Percentiles rank a stretch among this genome's conserved stretches.
Conservation (phyloP, 2,888 invertebrate genomes). For the Cephus sareptanus region DNA sequence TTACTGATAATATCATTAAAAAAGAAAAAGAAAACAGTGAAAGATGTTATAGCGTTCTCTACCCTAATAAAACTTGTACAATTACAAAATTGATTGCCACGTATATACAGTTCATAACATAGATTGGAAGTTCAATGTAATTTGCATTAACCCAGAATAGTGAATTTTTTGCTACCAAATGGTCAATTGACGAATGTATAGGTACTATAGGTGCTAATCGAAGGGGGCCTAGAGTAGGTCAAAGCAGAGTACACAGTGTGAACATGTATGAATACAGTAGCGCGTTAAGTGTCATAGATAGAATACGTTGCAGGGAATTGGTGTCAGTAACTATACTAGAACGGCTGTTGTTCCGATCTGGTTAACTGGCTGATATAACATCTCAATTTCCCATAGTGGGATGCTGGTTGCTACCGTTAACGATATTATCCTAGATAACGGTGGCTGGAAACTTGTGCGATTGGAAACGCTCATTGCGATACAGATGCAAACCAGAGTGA, state of each 20-base stretch:
- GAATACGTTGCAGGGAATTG: constrained; percentile 11
- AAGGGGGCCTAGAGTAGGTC: not conserved
- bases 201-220: not conserved
- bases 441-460: not conserved
- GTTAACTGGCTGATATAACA: constrained; percentile 19
- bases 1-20: not conserved
- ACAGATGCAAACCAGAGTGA: not conserved
- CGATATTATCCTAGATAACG: not conserved
- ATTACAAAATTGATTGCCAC: not conserved
- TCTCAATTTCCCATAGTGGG: constrained; percentile 11
- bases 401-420: constrained; percentile 2
- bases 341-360: constrained; percentile 19
- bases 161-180: not conserved
- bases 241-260: not conserved
- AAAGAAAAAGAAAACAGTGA: not conserved
- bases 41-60: not conserved
- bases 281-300: not conserved
- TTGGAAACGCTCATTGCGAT: not conserved
- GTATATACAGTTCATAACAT: not conserved
- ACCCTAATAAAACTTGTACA: not conserved
- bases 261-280: not conserved
- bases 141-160: not conserved
- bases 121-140: not conserved
- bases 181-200: not conserved
- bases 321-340: constrained; percentile 15